phyloP scores from a whole-genome alignment of 2,888 invertebrate species.

The Diaprepes abbreviatus region DNA sequence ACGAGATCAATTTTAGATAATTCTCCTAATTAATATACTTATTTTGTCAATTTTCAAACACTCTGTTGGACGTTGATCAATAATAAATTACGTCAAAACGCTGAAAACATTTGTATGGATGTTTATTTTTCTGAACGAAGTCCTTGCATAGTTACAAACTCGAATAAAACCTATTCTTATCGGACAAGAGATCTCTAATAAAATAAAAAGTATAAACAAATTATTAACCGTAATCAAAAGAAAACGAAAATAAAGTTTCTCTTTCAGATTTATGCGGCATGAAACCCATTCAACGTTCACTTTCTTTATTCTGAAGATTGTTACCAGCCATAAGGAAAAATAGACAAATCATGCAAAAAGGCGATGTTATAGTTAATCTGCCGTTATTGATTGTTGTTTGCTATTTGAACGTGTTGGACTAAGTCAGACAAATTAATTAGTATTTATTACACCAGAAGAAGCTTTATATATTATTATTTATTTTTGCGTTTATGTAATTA shows the following conservation, averaged over 20 bases:
- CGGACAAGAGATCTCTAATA: constrained; percentile 2
- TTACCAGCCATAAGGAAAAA: constrained; percentile 28
- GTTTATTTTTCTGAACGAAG: no score
- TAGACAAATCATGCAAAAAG: constrained; percentile 28
- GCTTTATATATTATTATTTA: no score
- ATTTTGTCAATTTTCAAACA: no score
- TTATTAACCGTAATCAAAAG: constrained; percentile 19
- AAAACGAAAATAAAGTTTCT: constrained; percentile 44
- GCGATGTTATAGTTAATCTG: constrained; percentile 6
- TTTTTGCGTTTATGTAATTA: no score
- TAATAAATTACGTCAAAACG: no score
- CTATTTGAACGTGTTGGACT: not conserved
- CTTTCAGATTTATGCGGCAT: constrained; percentile 47
- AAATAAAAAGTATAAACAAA: constrained; percentile 41
- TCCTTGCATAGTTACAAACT: not conserved
- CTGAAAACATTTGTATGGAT: no score
- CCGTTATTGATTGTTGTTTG: constrained; percentile 1
- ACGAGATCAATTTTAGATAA: no score
- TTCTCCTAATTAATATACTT: no score
- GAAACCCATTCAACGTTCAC: constrained; percentile 35
- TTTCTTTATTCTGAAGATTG: constrained; percentile 35
- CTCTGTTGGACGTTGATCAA: no score
- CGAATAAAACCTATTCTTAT: not conserved
- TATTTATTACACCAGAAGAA: not conserved
- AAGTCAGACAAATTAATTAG: constrained; percentile 6